phyloP scores from a whole-genome alignment of 1,140 invertebrate genomes.

The Solenopsis fugax region DNA sequence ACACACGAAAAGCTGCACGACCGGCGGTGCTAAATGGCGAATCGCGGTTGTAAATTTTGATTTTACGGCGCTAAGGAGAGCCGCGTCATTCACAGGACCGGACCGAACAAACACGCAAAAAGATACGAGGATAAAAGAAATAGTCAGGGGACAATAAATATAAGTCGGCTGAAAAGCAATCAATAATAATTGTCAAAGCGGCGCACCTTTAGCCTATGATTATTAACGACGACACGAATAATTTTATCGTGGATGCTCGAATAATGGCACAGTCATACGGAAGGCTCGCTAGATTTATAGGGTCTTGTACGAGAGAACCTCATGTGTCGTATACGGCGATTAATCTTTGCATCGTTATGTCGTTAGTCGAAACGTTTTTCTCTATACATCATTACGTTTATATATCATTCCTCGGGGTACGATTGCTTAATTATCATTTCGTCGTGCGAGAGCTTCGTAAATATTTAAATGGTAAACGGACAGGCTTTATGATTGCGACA shows the following conservation, averaged over 20 bases:
- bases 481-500: background rate
- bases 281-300: conserved; percentile 26
- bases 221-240: conserved; percentile 28
- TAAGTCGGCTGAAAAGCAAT: background rate
- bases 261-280: background rate
- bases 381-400: conserved; percentile 39
- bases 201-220: background rate
- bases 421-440: conserved; percentile 42
- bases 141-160: conserved; percentile 40
- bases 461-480: conserved; percentile 41
- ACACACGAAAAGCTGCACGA: background rate
- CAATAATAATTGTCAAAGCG: conserved; percentile 27
- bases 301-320: background rate
- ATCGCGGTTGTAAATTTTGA: conserved; percentile 53
- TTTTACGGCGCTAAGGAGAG: conserved; percentile 9
- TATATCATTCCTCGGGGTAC: conserved; percentile 25
- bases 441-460: conserved; percentile 4
- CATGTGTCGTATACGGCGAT: conserved; percentile 4
- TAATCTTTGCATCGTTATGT: conserved; percentile 51
- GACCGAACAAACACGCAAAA: background rate
- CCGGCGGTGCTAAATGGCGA: background rate
- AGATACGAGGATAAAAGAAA: background rate
- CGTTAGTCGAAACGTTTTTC: conserved; percentile 19
- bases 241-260: background rate
- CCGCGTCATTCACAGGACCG: conserved; percentile 3